Conservation (phyloP, 2,113 vertebrate genomes). For the Apodemus sylvaticus region DNA sequence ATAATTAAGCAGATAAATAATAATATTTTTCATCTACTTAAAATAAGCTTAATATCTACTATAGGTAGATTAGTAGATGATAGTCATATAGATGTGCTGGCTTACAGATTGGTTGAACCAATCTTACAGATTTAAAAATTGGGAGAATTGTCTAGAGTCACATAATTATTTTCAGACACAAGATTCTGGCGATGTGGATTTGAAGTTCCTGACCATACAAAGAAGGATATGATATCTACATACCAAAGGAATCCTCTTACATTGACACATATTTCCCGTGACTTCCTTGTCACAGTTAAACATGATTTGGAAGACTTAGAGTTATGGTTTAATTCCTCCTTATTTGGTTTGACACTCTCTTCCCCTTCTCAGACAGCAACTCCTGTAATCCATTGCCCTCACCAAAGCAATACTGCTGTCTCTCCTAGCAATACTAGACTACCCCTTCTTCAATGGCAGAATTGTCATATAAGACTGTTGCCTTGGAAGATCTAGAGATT, state of each 20-base stretch:
- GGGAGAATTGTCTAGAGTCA: neutral
- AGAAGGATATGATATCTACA: neutral
- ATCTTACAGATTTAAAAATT: conserved; percentile 19
- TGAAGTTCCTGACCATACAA: conserved; percentile 17
- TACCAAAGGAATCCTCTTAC: conserved; percentile 3
- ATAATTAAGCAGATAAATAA: conserved; percentile 24
- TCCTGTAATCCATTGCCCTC: neutral
- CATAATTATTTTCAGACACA: neutral
- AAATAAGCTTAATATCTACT: neutral
- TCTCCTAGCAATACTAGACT: neutral
- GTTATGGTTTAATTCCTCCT: neutral
- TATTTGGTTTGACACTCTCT: neutral
- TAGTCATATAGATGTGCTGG: neutral
- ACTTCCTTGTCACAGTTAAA: conserved; percentile 29
- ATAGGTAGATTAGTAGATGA: neutral
- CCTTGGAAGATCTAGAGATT: neutral
- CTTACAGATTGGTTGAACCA: neutral
- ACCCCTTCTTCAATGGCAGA: neutral
- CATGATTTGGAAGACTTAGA: neutral
- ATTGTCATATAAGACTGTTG: neutral
- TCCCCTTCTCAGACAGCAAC: neutral
- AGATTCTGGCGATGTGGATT: neutral
- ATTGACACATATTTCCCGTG: neutral
- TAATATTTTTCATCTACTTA: conserved; percentile 22
- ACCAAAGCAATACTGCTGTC: neutral